Evolutionary conservation across 2,113 vertebrate species (phyloP), one percentile per base, ranked within the genome.

Genomic region (Cnemophilus loriae): DNA sequence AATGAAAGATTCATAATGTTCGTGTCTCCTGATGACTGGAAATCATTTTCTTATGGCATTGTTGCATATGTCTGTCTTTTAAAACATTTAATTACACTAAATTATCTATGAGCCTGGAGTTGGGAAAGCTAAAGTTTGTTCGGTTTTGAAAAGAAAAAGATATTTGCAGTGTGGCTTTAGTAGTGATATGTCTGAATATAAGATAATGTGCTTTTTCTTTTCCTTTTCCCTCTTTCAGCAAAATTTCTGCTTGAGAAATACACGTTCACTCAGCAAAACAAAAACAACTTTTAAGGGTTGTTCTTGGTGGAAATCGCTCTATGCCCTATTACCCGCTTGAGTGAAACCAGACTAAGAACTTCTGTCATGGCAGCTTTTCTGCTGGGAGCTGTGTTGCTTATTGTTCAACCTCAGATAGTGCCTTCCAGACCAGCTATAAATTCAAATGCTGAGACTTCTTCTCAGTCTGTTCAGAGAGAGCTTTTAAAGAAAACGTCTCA

Each of bases 331-430:
- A 97, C 94, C 96, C 80, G 96, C 97, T 98, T 98, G 98, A 98
- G 97, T 98, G 98, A 98, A 95, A 98, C 95, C 96, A 96, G 97
- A 91, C 79, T 97, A 97, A 97, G 97, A 97, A 98, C 97, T 97
- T 98, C 98, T 97, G 95, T 98, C 97, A 99, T 99, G 99, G 99
- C 98, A 78, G 96, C 97, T 78, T 95, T 99, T 87, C 98, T 99
- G 84, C 96, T 99, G 88, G 98, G 98, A 97, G 97, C 98, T 78
- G 97, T 99, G 96, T 97, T 99, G 74, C 98, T 99, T 91, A 95
- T 98, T 57, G 96, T 97, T 55, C 98, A 98, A 85, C 98, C 98
- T 52, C 98, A 98, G 55, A 97, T 98, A 8, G 87, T 98, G 93
- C 98, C 98, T 94, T 98, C 98, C 77, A 97, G 98, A 68, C 98